Evolutionary conservation across 2,888 invertebrate genomes (phyloP).

Genomic region (Nomada ferruginata): DNA sequence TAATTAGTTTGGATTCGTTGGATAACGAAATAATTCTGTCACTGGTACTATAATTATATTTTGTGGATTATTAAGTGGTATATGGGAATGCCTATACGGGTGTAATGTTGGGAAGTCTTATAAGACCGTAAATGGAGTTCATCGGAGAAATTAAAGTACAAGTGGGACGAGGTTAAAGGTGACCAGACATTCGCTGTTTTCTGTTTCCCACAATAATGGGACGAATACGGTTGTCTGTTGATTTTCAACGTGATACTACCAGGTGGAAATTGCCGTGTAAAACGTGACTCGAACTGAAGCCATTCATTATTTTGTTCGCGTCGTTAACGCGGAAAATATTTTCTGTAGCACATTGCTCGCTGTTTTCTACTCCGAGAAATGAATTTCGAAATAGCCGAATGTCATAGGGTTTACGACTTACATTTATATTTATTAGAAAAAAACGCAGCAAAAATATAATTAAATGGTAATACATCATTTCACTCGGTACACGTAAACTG

Average conservation of each 20-base stretch:
- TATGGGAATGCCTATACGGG: no score
- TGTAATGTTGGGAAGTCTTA: neutral
- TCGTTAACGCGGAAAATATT: slow-evolving; percentile 30
- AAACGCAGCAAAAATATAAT: no score
- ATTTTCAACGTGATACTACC: neutral
- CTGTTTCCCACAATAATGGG: neutral
- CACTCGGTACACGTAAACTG: no score
- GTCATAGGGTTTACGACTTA: no score
- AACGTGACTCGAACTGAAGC: neutral
- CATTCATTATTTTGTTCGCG: neutral
- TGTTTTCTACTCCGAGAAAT: no score
- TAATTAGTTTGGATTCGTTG: neutral
- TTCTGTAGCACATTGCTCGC: neutral
- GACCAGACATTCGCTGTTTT: neutral
- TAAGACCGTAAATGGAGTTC: neutral
- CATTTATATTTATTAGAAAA: no score
- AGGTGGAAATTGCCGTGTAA: neutral
- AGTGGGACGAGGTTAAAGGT: slow-evolving; percentile 3
- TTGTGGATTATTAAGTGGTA: neutral
- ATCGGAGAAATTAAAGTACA: neutral
- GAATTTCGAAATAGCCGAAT: no score
- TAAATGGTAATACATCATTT: no score
- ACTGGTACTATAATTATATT: neutral
- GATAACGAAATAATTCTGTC: neutral
- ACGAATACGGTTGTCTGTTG: neutral